Evolutionary conservation across 2,888 invertebrate genomes (phyloP).

Genomic region (Dicyrtomina minuta): DNA sequence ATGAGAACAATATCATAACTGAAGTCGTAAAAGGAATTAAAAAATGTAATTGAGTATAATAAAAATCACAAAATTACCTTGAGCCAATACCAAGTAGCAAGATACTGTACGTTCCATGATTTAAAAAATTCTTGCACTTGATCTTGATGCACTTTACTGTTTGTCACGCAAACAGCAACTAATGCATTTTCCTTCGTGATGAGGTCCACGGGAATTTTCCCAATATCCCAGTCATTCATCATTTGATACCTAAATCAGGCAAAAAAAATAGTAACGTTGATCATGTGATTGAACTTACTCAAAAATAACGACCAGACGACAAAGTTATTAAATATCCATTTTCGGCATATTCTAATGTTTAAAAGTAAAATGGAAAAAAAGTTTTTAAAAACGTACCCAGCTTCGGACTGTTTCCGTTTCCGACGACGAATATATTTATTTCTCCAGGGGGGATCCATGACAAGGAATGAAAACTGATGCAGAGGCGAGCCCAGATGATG

Average conservation of each 20-base stretch:
- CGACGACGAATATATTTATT: conserved; percentile 85
- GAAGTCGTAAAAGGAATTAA: background rate
- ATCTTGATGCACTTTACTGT: conserved; percentile 70
- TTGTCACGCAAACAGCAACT: conserved; percentile 90
- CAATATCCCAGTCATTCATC: conserved; percentile 75
- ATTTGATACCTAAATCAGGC: conserved; percentile 68
- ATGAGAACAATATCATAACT: background rate
- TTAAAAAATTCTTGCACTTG: conserved; percentile 71
- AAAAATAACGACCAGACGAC: too few species aligned
- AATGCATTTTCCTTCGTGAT: conserved; percentile 66
- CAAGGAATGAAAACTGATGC: conserved; percentile 73
- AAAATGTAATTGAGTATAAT: background rate
- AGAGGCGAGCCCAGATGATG: conserved; percentile 57
- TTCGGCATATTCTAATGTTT: too few species aligned
- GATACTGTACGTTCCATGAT: conserved; percentile 71
- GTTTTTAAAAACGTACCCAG: conserved; percentile 61
- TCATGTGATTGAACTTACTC: too few species aligned
- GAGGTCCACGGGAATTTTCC: conserved; percentile 68
- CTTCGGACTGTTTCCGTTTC: conserved; percentile 64
- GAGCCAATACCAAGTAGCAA: conserved; percentile 83
- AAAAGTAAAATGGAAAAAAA: background rate
- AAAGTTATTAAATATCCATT: too few species aligned
- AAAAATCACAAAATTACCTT: conserved; percentile 63
- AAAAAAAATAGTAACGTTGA: too few species aligned
- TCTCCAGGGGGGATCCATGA: conserved; percentile 95